These are phyloP conservation scores for Pomacea canaliculata DNA, from an alignment of 2,888 invertebrate genomes.

Conservation along the genomic window DNA sequence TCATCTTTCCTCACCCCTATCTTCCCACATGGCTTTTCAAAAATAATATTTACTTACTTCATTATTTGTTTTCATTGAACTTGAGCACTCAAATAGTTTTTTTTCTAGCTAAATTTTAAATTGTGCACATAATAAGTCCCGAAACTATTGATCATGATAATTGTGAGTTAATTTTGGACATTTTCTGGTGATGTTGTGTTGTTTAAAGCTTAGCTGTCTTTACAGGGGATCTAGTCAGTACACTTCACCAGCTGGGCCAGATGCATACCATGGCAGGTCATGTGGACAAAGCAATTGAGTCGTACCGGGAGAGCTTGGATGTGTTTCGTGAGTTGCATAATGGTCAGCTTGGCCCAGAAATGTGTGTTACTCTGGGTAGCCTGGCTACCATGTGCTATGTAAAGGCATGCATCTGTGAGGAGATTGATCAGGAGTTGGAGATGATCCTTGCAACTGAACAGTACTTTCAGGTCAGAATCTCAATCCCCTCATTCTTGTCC, in stretches of 20 bases:
- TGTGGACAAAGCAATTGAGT: conserved; percentile 67
- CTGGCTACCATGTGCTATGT: conserved; percentile 68
- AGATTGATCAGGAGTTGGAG: conserved; percentile 56
- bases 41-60: too few relatives aligned
- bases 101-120: too few relatives aligned
- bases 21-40: too few relatives aligned
- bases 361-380: conserved; percentile 62
- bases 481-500: too few relatives aligned
- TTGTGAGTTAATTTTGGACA: too few relatives aligned
- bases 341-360: conserved; percentile 59
- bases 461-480: conserved; percentile 48
- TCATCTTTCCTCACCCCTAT: too few relatives aligned
- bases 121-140: too few relatives aligned
- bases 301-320: conserved; percentile 65
- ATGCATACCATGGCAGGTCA: conserved; percentile 67
- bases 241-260: conserved; percentile 63
- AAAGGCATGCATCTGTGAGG: conserved; percentile 65
- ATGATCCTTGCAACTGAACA: conserved; percentile 61
- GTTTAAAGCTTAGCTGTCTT: neutral
- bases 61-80: too few relatives aligned
- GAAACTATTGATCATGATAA: too few relatives aligned
- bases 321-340: conserved; percentile 62
- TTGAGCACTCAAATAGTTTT: too few relatives aligned
- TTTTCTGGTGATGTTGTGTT: too few relatives aligned
- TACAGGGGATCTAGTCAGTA: conserved; percentile 62